These are phyloP conservation scores for Esperia sulphurella DNA, from an alignment of 2,888 invertebrate genomes.

Conservation along the genomic window DNA sequence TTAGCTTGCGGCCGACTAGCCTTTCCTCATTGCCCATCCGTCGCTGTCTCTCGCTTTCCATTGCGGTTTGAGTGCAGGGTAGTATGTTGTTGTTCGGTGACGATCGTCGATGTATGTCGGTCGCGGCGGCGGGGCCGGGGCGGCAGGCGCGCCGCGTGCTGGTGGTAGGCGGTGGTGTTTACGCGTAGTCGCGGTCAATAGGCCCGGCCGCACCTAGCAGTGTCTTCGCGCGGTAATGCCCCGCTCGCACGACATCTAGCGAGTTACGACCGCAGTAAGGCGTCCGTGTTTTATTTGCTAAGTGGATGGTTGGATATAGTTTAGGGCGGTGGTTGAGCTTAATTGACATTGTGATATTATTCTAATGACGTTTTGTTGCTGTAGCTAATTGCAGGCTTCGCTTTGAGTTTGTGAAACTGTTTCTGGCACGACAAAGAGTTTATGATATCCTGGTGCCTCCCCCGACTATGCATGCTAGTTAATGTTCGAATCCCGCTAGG, in stretches of 20 bases:
- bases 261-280: constrained; percentile 51
- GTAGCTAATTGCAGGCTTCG: constrained; percentile 13
- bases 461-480: background rate
- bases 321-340: constrained; percentile 39
- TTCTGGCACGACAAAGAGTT: background rate
- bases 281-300: constrained; percentile 67
- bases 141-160: background rate
- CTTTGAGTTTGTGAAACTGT: background rate
- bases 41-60: background rate
- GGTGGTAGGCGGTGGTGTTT: constrained; percentile 46
- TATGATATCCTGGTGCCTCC: background rate
- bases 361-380: constrained; percentile 46
- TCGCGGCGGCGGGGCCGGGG: background rate
- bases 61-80: background rate
- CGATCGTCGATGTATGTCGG: background rate
- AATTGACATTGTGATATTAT: constrained; percentile 64
- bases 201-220: constrained; percentile 64
- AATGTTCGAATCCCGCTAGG: background rate
- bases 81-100: constrained; percentile 9
- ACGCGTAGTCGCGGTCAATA: constrained; percentile 76
- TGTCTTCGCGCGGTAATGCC: constrained; percentile 64
- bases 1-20: constrained; percentile 54
- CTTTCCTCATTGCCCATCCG: constrained; percentile 29
- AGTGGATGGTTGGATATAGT: constrained; percentile 54
- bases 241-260: constrained; percentile 67